Percentiles rank a stretch among this genome's conserved stretches.
These are phyloP conservation scores for Melanotus villosus DNA, from an alignment of 2,888 invertebrate genomes.

Conservation along the genomic window DNA sequence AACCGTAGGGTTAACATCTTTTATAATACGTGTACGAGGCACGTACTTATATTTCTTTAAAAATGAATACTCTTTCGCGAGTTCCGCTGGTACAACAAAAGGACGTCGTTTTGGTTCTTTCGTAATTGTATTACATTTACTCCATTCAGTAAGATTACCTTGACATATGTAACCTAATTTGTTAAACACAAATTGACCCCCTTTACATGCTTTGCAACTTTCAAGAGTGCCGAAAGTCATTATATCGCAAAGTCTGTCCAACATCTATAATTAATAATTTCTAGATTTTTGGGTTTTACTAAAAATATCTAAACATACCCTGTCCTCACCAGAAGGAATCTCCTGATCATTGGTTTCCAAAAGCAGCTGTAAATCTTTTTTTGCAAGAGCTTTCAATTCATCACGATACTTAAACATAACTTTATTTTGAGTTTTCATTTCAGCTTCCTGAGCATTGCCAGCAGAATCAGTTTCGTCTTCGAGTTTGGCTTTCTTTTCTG, in stretches of 20 bases:
- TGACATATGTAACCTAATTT: slow-evolving; percentile 87
- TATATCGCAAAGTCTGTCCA: slow-evolving; percentile 85
- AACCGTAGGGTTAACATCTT: slow-evolving; percentile 69
- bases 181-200: slow-evolving; percentile 79
- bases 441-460: slow-evolving; percentile 70
- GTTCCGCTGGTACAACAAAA: slow-evolving; percentile 78
- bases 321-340: slow-evolving; percentile 76
- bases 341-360: slow-evolving; percentile 82
- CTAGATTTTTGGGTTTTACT: too few species aligned
- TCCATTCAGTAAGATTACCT: slow-evolving; percentile 87
- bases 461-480: slow-evolving; percentile 74
- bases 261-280: slow-evolving; percentile 76
- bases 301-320: too few species aligned
- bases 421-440: slow-evolving; percentile 81
- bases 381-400: slow-evolving; percentile 73
- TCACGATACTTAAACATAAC: slow-evolving; percentile 79
- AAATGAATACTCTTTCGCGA: slow-evolving; percentile 72
- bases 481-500: slow-evolving; percentile 79
- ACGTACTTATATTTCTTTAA: slow-evolving; percentile 76
- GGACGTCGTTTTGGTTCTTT: slow-evolving; percentile 80
- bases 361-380: slow-evolving; percentile 74
- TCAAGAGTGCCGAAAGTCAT: slow-evolving; percentile 90
- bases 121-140: slow-evolving; percentile 83
- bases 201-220: slow-evolving; percentile 84
- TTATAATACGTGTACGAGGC: slow-evolving; percentile 73